A percentile compares a stretch with the other conserved stretches of the same genome.
Conservation (phyloP, 2,113 vertebrate species). For the Coptodon bakossiorum region DNA sequence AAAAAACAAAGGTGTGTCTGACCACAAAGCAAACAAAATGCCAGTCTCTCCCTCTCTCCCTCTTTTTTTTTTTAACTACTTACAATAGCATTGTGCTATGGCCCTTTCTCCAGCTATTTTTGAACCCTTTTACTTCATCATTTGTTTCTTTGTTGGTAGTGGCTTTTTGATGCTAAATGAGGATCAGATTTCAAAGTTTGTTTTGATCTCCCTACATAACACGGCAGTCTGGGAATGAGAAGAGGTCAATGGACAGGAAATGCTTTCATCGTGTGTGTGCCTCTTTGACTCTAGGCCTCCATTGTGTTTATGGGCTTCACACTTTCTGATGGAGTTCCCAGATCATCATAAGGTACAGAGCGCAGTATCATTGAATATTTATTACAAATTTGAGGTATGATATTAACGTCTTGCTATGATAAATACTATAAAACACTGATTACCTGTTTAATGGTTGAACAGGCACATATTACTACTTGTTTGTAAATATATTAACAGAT, state of each 20-base stretch:
- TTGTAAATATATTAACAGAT: not conserved
- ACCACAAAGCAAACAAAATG: not conserved
- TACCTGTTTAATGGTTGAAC: not conserved
- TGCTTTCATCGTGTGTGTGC: slow-evolving; percentile 47
- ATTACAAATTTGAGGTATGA: not conserved
- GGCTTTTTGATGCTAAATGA: slow-evolving; percentile 55
- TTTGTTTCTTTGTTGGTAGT: slow-evolving; percentile 53
- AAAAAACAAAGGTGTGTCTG: not conserved
- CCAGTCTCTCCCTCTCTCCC: not conserved
- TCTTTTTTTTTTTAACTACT: not conserved
- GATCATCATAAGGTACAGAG: not conserved
- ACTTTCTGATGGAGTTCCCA: slow-evolving; percentile 26
- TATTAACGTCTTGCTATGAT: not conserved
- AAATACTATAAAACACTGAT: not conserved
- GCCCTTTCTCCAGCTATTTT: slow-evolving; percentile 5
- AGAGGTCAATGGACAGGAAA: slow-evolving; percentile 55
- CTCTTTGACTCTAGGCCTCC: slow-evolving; percentile 30
- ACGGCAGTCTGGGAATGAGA: slow-evolving; percentile 32
- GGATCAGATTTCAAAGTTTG: slow-evolving; percentile 63
- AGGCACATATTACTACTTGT: not conserved
- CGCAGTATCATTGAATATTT: not conserved
- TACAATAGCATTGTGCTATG: slow-evolving; percentile 31
- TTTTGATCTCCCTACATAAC: slow-evolving; percentile 43
- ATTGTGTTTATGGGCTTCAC: slow-evolving; percentile 46
- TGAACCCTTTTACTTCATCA: slow-evolving; percentile 25